Evolutionary conservation across 2,113 vertebrate species (phyloP).

Genomic region (Cariama cristata): DNA sequence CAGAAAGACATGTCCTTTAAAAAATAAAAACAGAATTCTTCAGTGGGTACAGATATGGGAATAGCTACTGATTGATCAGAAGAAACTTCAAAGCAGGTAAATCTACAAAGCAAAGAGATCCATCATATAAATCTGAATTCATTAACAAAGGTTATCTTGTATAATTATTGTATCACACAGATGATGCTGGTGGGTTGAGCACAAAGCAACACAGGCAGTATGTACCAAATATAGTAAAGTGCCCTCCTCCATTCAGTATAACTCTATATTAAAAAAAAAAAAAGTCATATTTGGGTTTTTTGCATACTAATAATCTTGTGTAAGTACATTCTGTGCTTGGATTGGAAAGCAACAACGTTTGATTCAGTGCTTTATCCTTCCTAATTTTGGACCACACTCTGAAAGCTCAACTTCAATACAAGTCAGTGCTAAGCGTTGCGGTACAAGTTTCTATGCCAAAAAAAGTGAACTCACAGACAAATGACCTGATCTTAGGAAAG

Average conservation of each 20-base stretch:
- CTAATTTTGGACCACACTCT: not conserved
- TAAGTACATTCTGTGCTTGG: not conserved
- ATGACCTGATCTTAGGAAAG: not conserved
- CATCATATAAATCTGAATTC: not conserved
- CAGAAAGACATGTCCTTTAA: not conserved
- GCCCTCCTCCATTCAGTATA: not conserved
- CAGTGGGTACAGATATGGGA: not conserved
- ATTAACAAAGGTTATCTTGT: not conserved
- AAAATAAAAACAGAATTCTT: conserved; percentile 25
- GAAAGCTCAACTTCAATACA: not conserved
- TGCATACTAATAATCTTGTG: not conserved
- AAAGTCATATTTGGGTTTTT: not conserved
- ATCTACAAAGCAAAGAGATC: not conserved
- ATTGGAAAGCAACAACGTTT: not conserved
- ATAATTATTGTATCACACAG: not conserved
- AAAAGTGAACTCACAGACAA: not conserved
- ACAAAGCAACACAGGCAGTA: not conserved
- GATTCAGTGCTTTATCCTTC: not conserved
- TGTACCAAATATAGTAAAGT: not conserved
- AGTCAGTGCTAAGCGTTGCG: not conserved
- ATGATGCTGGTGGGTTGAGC: not conserved
- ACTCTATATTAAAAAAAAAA: not conserved
- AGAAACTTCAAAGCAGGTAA: conserved; percentile 40
- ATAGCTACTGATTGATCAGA: not conserved
- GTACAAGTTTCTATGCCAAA: not conserved